These are phyloP conservation scores for Archilochus colubris DNA, from an alignment of 2,113 vertebrate genomes.

Conservation along the genomic window DNA sequence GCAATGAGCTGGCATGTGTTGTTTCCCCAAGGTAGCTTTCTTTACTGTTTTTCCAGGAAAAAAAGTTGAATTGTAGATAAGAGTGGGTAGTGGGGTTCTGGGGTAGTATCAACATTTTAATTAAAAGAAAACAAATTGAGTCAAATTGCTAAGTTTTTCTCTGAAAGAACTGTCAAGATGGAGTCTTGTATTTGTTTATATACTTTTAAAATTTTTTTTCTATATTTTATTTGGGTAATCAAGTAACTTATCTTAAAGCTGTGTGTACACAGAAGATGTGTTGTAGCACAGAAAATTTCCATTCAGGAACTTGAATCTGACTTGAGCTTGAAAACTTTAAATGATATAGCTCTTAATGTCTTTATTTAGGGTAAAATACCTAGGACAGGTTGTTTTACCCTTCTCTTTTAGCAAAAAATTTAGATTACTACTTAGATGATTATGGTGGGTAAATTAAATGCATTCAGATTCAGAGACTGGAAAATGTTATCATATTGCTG, in stretches of 20 bases:
- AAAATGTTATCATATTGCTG: not conserved
- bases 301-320: not conserved
- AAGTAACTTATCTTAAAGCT: not conserved
- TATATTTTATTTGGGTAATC: not conserved
- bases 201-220: not conserved
- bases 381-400: not conserved
- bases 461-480: not conserved
- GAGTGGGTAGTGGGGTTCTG: not conserved
- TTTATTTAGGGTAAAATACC: not conserved
- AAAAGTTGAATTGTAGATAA: not conserved
- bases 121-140: not conserved
- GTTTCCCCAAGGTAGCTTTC: not conserved
- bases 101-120: not conserved
- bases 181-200: not conserved
- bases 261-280: not conserved
- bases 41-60: not conserved
- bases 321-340: not conserved
- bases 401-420: not conserved
- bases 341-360: not conserved
- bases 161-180: not conserved
- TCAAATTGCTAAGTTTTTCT: not conserved
- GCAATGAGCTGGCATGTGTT: not conserved
- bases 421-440: not conserved
- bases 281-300: not conserved
- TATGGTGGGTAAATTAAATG: not conserved